Conservation (phyloP, 2,113 vertebrate genomes). For the Dinomys branickii region DNA sequence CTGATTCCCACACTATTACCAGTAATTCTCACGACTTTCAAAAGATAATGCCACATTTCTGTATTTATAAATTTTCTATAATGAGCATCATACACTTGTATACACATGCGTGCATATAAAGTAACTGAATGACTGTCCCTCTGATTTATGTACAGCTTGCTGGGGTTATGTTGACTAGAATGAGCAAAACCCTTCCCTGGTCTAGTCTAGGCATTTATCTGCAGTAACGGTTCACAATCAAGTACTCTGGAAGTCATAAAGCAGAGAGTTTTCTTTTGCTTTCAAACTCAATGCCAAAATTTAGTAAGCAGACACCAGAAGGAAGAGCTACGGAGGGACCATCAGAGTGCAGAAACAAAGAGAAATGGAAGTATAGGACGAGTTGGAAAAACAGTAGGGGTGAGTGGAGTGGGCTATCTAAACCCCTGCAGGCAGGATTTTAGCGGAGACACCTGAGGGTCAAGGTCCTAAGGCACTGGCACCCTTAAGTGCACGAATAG, state of each 20-base stretch:
- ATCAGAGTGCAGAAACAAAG: not conserved
- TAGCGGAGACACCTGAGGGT: not conserved
- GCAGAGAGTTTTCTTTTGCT: slow-evolving; percentile 1
- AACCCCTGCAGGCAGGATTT: not conserved
- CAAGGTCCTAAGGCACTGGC: not conserved
- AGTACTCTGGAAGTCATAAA: not conserved
- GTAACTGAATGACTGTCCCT: not conserved
- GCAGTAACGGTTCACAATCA: not conserved
- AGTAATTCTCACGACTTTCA: not conserved
- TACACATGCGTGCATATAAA: not conserved
- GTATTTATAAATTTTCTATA: not conserved
- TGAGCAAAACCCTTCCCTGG: not conserved
- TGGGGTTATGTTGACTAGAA: not conserved
- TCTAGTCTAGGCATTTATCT: not conserved
- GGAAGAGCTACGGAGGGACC: not conserved
- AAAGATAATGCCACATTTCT: not conserved
- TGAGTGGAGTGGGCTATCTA: not conserved
- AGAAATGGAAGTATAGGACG: not conserved
- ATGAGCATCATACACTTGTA: not conserved
- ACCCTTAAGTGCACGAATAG: not conserved
- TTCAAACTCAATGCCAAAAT: not conserved
- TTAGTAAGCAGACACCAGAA: not conserved
- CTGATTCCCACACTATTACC: too few species aligned
- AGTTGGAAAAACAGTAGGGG: not conserved
- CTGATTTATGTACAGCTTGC: not conserved